Evolutionary conservation across 1,140 invertebrate genomes (phyloP).

Genomic region (Apis florea): DNA sequence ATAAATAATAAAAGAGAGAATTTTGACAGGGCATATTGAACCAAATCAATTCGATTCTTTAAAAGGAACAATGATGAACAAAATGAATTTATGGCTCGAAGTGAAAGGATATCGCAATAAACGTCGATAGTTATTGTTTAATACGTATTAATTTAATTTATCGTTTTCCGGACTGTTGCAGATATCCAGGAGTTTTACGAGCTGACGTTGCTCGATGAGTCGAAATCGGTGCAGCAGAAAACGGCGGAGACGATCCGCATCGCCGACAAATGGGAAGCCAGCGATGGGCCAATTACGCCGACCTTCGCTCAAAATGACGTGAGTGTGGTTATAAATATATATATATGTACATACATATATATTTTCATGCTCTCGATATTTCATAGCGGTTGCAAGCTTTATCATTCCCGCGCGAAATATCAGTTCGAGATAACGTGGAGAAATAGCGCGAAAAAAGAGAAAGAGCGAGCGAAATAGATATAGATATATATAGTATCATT

Average conservation of each 20-base stretch:
- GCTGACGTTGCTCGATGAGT: constrained; percentile 96
- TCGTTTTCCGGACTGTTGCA: constrained; percentile 81
- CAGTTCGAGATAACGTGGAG: neutral
- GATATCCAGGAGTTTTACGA: constrained; percentile 99
- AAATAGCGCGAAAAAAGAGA: too few relatives aligned
- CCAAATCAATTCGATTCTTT: too few relatives aligned
- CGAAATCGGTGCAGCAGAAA: constrained; percentile 96
- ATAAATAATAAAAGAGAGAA: too few relatives aligned
- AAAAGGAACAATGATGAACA: too few relatives aligned
- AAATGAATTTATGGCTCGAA: neutral
- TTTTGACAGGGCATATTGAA: too few relatives aligned
- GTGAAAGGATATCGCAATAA: neutral
- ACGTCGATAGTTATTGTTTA: neutral
- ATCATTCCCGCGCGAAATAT: constrained; percentile 9
- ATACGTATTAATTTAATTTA: constrained; percentile 49
- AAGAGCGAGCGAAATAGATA: neutral
- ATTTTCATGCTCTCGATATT: constrained; percentile 21
- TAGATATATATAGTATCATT: too few relatives aligned
- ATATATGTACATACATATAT: neutral
- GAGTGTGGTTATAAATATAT: constrained; percentile 71
- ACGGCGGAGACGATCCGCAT: constrained; percentile 97
- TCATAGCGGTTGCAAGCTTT: neutral
- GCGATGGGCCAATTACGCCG: constrained; percentile 84
- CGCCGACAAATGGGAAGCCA: constrained; percentile 96
- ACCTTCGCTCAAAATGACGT: constrained; percentile 84